These are phyloP conservation scores for Cephalopholis sonnerati DNA, from an alignment of 2,113 vertebrate genomes.

Conservation along the genomic window DNA sequence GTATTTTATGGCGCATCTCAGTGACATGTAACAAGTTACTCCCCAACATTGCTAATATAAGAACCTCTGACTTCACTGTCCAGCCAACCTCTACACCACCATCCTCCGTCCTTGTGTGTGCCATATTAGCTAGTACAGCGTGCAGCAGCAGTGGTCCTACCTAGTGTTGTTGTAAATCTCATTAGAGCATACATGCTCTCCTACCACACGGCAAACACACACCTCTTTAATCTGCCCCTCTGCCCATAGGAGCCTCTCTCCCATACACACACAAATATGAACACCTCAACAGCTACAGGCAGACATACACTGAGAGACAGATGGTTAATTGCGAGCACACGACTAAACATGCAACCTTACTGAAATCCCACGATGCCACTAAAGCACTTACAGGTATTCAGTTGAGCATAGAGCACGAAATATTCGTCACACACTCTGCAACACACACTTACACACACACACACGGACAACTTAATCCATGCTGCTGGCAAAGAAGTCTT, in stretches of 20 bases:
- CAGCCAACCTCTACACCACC: background rate
- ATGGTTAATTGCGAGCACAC: constrained; percentile 46
- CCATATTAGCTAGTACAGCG: background rate
- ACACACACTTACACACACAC: constrained; percentile 25
- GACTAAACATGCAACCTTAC: constrained; percentile 54
- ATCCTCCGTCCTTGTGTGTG: background rate
- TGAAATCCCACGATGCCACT: constrained; percentile 62
- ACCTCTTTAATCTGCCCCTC: constrained; percentile 12
- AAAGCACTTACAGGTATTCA: constrained; percentile 70
- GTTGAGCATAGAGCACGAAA: constrained; percentile 47
- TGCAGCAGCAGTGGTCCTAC: constrained; percentile 40
- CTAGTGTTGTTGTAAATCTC: constrained; percentile 56
- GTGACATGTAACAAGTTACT: no score
- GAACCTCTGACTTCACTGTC: background rate
- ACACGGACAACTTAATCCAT: constrained; percentile 51
- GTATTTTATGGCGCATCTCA: no score
- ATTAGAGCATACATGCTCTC: constrained; percentile 34
- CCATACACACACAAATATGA: background rate
- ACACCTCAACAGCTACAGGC: constrained; percentile 2
- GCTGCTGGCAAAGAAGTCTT: constrained; percentile 48
- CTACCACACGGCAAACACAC: constrained; percentile 21
- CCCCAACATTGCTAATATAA: background rate
- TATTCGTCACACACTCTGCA: constrained; percentile 43
- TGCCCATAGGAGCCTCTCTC: constrained; percentile 14
- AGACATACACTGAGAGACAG: constrained; percentile 42